Evolutionary conservation across 2,888 invertebrate genomes (phyloP).

Genomic region (Colletes collaris): DNA sequence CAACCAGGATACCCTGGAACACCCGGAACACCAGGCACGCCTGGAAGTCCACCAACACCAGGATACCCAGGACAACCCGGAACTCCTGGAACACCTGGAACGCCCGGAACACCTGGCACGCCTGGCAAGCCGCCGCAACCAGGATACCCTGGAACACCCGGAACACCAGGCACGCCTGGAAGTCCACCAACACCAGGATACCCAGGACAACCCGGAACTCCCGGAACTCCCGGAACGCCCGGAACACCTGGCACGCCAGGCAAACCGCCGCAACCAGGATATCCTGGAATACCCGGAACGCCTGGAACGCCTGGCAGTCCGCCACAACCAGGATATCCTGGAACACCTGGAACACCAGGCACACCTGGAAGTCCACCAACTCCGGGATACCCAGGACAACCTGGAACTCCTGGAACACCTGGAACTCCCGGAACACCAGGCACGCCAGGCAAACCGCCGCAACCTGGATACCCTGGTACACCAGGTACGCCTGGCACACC

Average conservation of each 20-base stretch:
- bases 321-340: conserved; percentile 30
- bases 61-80: conserved; percentile 47
- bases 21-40: conserved; percentile 75
- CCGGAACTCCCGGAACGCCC: conserved; percentile 36
- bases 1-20: conserved; percentile 65
- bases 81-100: conserved; percentile 36
- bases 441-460: conserved; percentile 42
- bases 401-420: conserved; percentile 47
- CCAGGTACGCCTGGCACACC: conserved; percentile 62
- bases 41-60: conserved; percentile 64
- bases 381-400: conserved; percentile 59
- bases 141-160: conserved; percentile 69
- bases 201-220: conserved; percentile 46
- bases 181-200: conserved; percentile 33
- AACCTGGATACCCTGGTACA: conserved; percentile 32
- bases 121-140: conserved; percentile 61
- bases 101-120: conserved; percentile 12
- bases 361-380: conserved; percentile 34
- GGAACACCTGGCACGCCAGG: conserved; percentile 35
- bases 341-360: conserved; percentile 46
- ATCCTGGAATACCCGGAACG: conserved; percentile 66
- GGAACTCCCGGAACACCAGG: conserved; percentile 57
- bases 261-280: conserved; percentile 62
- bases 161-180: conserved; percentile 76
- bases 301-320: conserved; percentile 76